Base-by-base conservation (phyloP, 2,797 vertebrate genomes). In the Melanotaenia nigrans region DNA sequence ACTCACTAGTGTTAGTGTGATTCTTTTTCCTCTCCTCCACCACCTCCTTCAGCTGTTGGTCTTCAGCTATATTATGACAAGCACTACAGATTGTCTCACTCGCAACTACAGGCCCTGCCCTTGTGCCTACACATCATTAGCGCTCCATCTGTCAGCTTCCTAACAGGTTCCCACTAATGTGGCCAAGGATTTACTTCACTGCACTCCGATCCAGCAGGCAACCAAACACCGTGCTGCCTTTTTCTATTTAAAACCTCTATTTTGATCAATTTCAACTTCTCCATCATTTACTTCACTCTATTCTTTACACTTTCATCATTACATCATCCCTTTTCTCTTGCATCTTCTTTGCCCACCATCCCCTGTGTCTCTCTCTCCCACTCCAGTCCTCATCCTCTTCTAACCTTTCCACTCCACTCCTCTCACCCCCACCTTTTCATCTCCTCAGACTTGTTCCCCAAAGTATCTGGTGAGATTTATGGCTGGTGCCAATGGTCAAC, bases 81-180 rank as follows among this genome's bases (percentile, higher is more conserved):
- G 80, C 78, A 71, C 82, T 89, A 77, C 80, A 83, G 77, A 90
- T 87, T 59, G 77, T 77, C 88, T 92, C 92, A 87, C 85, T 82
- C 70, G 77, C 90, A 90, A 84, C 88, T 88, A 84, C 70, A 90
- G 90, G 71, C 81, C 54, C 81, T 78, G 85, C 80, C 65, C 89
- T 91, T 84, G 82, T 79, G 87, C 87, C 87, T 81, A 83, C 88
- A 92, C 87, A 86, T 92, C 90, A 92, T 94, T 93, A 94, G 82
- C 83, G 63, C 55, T 78, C 81, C 84, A 87, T 94, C 93, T 94
- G 92, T 94, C 93, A 93, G 78, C 85, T 73, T 86, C 71, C 79
- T 73, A 91, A 90, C 92, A 93, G 91, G 89, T 92, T 93, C 84
- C 63, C 81, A 82, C 82, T 89, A 84, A 90, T 78, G 81, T 69